phyloP scores from a whole-genome alignment of 2,797 vertebrate genomes.

The Hemibagrus guttatus region DNA sequence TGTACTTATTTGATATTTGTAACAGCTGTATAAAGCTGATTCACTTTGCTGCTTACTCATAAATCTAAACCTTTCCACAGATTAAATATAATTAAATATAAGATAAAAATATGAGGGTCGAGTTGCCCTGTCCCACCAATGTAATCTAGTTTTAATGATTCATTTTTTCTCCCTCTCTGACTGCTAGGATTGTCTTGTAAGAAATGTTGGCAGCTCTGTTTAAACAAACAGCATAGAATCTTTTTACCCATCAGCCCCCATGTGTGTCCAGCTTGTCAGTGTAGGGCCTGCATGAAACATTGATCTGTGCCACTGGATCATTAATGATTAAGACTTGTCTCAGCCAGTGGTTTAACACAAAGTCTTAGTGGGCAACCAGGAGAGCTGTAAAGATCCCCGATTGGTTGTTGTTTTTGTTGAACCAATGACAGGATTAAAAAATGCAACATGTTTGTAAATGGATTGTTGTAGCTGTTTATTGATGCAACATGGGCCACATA shows the following conservation, averaged over 20 bases:
- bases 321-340: neutral
- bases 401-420: neutral
- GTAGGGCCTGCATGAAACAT: constrained; percentile 13
- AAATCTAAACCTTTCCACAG: neutral
- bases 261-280: neutral
- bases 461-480: neutral
- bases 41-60: too few relatives aligned
- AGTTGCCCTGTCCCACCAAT: neutral
- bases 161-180: neutral
- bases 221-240: neutral
- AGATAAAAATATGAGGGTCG: neutral
- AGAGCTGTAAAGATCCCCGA: neutral
- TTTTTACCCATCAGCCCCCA: neutral
- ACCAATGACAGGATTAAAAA: neutral
- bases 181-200: neutral
- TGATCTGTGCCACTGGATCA: neutral
- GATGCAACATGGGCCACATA: neutral
- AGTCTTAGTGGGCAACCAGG: neutral
- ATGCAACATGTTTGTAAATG: constrained; percentile 13
- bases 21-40: neutral
- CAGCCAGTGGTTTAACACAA: neutral
- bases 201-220: neutral
- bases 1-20: neutral
- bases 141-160: neutral
- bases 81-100: neutral